Evolutionary conservation across 2,888 invertebrate genomes (phyloP).

Genomic region (Hermaeophaga mercurialis): DNA sequence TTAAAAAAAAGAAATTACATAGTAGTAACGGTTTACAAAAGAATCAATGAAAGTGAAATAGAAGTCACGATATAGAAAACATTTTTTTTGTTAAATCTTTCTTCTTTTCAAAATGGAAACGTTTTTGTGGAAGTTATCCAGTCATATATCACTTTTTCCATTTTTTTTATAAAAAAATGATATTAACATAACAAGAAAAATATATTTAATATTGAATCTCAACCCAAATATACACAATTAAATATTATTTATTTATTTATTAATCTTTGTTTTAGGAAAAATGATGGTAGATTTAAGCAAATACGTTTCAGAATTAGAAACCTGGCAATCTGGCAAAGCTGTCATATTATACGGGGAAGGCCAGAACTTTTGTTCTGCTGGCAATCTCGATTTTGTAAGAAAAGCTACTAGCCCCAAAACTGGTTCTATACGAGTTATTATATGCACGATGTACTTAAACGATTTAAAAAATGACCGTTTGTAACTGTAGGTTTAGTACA

Average conservation of each 20-base stretch:
- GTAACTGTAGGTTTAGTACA: constrained; percentile 46
- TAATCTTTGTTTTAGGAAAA: constrained; percentile 40
- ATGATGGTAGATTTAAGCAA: constrained; percentile 52
- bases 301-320: constrained; percentile 45
- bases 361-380: constrained; percentile 51
- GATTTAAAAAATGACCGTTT: constrained; percentile 45
- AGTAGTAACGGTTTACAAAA: too few species aligned
- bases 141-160: not conserved
- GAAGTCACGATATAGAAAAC: too few species aligned
- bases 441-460: constrained; percentile 47
- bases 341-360: constrained; percentile 47
- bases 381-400: constrained; percentile 49
- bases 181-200: too few species aligned
- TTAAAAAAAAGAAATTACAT: too few species aligned
- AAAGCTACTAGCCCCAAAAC: constrained; percentile 40
- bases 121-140: not conserved
- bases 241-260: too few species aligned
- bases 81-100: not conserved
- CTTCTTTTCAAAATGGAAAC: too few species aligned
- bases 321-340: constrained; percentile 51
- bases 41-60: too few species aligned
- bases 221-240: too few species aligned
- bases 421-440: constrained; percentile 47
- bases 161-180: too few species aligned
- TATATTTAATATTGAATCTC: too few species aligned